These are phyloP conservation scores for Sylvia atricapilla DNA, from an alignment of 2,113 vertebrate species.

Conservation along the genomic window DNA sequence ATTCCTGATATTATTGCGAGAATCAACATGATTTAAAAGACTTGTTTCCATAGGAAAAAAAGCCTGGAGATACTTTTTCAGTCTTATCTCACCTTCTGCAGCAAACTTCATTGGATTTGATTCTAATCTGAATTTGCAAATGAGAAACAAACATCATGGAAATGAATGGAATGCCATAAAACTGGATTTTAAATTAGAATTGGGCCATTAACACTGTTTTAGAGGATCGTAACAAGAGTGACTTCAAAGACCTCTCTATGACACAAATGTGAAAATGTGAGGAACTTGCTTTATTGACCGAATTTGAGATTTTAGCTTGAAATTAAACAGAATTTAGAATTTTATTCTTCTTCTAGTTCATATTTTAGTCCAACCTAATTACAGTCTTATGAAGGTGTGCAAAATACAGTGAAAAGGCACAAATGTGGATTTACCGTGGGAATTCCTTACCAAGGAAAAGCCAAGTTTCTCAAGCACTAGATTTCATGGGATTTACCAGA, in stretches of 20 bases:
- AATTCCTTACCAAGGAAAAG: not conserved
- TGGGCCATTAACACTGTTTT: not conserved
- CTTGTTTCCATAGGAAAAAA: not conserved
- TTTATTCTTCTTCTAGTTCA: not conserved
- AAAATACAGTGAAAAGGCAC: not conserved
- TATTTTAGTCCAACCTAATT: not conserved
- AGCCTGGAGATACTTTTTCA: constrained; percentile 2
- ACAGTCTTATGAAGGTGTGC: not conserved
- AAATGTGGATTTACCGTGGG: not conserved
- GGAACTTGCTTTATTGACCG: not conserved
- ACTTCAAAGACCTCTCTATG: not conserved
- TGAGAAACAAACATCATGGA: not conserved
- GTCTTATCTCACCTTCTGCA: constrained; percentile 28
- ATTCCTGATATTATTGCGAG: not conserved
- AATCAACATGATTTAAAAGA: not conserved
- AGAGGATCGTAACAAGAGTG: not conserved
- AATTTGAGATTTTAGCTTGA: not conserved
- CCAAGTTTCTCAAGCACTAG: not conserved
- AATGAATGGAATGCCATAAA: constrained; percentile 46
- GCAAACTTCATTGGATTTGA: not conserved
- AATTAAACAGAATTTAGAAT: not conserved
- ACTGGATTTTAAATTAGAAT: constrained; percentile 23
- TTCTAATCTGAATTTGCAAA: constrained; percentile 1
- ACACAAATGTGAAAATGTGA: not conserved
- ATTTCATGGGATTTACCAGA: not conserved